phyloP scores from a whole-genome alignment of 2,888 invertebrate species.

The Diaprepes abbreviatus region DNA sequence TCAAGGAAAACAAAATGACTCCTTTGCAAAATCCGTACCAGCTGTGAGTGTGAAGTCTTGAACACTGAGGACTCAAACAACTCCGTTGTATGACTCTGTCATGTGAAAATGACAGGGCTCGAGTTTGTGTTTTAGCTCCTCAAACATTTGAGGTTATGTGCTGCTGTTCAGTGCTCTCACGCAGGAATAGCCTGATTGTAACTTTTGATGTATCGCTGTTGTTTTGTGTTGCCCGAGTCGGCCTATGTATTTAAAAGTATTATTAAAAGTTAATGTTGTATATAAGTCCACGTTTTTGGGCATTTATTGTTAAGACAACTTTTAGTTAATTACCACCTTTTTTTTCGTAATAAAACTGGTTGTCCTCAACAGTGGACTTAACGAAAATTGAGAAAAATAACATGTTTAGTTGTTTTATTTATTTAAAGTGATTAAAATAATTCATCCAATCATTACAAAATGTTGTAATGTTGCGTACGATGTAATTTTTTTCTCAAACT shows the following conservation, averaged over 20 bases:
- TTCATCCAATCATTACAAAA: no score
- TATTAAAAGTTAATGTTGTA: slow-evolving; percentile 33
- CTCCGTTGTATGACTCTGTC: slow-evolving; percentile 17
- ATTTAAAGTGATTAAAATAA: no score
- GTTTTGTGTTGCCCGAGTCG: slow-evolving; percentile 31
- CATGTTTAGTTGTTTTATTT: neutral
- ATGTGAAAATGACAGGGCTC: slow-evolving; percentile 42
- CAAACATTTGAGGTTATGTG: neutral
- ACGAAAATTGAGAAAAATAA: slow-evolving; percentile 1
- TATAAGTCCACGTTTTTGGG: slow-evolving; percentile 13
- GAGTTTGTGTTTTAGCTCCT: slow-evolving; percentile 14
- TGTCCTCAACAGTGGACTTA: neutral
- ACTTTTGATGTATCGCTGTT: slow-evolving; percentile 28
- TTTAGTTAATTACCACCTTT: no score
- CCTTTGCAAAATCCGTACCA: slow-evolving; percentile 57
- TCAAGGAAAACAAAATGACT: slow-evolving; percentile 50
- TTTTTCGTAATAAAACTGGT: neutral
- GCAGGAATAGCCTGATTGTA: slow-evolving; percentile 17
- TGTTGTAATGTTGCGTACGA: no score
- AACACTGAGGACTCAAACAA: slow-evolving; percentile 32
- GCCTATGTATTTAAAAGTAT: slow-evolving; percentile 44
- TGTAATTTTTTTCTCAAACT: neutral
- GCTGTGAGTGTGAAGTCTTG: slow-evolving; percentile 63
- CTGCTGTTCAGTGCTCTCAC: neutral
- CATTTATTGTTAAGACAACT: neutral